Evolutionary conservation across 2,888 invertebrate genomes (phyloP).

Genomic region (Leptinotarsa tumamoca): DNA sequence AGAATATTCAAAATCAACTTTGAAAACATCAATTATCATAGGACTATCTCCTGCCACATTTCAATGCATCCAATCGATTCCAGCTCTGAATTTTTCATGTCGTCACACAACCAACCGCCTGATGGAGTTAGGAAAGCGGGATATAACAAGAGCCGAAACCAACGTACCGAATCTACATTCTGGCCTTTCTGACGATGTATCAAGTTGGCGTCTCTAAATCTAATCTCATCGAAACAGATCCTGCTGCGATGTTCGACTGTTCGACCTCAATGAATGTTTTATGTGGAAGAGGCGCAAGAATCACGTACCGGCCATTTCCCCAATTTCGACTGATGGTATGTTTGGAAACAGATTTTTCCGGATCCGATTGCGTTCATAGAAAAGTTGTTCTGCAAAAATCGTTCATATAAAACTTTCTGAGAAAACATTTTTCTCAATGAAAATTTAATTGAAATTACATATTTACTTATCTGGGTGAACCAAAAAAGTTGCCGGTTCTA

Average conservation of each 20-base stretch:
- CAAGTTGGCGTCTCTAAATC: slow-evolving; percentile 49
- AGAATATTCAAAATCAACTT: no score
- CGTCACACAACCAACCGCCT: not conserved
- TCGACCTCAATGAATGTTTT: slow-evolving; percentile 51
- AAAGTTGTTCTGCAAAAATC: no score
- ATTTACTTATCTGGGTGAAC: no score
- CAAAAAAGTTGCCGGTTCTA: no score
- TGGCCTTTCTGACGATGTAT: slow-evolving; percentile 43
- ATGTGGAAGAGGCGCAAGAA: slow-evolving; percentile 49
- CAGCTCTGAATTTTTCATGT: not conserved
- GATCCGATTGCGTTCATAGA: not conserved
- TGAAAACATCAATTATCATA: no score
- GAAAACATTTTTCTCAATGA: no score
- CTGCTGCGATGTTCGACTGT: slow-evolving; percentile 41
- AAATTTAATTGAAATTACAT: no score
- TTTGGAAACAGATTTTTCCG: slow-evolving; percentile 18
- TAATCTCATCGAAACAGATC: slow-evolving; percentile 47
- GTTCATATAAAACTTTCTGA: no score
- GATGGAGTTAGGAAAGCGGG: slow-evolving; percentile 25
- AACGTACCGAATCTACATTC: slow-evolving; percentile 37
- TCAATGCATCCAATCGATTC: not conserved
- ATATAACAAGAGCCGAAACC: slow-evolving; percentile 32
- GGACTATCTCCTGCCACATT: not conserved
- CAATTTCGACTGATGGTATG: slow-evolving; percentile 47
- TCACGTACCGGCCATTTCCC: slow-evolving; percentile 47